A percentile compares a stretch with the other conserved stretches of the same genome.
These are phyloP conservation scores for Micrasema longulum DNA, from an alignment of 1,140 invertebrate species.

Conservation along the genomic window DNA sequence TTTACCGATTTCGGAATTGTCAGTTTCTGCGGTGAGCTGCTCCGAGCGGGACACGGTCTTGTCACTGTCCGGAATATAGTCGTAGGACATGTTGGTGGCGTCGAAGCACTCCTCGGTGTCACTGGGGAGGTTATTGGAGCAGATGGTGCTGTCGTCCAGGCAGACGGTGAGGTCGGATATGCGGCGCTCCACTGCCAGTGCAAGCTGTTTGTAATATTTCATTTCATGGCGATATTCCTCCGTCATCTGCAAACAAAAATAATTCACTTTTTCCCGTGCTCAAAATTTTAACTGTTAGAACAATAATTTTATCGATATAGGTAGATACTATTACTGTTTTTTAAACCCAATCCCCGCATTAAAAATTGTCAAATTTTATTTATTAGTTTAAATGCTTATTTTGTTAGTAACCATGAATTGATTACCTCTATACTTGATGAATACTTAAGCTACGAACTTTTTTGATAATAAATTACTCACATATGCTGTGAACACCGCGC, in stretches of 20 bases:
- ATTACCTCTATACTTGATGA: too few species aligned
- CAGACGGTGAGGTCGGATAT: constrained; percentile 57
- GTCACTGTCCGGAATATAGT: constrained; percentile 14
- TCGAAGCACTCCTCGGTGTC: constrained; percentile 51
- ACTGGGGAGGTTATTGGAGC: constrained; percentile 44
- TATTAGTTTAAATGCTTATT: too few species aligned
- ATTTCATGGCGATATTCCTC: constrained; percentile 72
- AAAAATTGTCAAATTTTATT: too few species aligned
- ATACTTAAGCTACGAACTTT: too few species aligned
- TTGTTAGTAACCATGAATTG: too few species aligned
- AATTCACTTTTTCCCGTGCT: too few species aligned
- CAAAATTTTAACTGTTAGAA: too few species aligned
- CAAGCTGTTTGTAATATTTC: constrained; percentile 72
- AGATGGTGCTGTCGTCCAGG: constrained; percentile 46
- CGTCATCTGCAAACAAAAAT: constrained; percentile 71
- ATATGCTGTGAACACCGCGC: too few species aligned
- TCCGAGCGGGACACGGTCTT: constrained; percentile 1
- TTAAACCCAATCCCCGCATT: too few species aligned
- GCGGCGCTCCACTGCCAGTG: constrained; percentile 70
- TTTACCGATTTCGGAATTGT: constrained; percentile 12
- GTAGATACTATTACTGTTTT: too few species aligned
- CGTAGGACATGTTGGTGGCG: constrained; percentile 43
- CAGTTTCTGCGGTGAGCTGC: constrained; percentile 17
- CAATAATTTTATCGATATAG: too few species aligned
- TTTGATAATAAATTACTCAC: too few species aligned